Evolutionary conservation across 92 coral and sea anemone genomes (phyloP), one percentile per base, ranked within the genome.

Genomic region (Ricordea florida): DNA sequence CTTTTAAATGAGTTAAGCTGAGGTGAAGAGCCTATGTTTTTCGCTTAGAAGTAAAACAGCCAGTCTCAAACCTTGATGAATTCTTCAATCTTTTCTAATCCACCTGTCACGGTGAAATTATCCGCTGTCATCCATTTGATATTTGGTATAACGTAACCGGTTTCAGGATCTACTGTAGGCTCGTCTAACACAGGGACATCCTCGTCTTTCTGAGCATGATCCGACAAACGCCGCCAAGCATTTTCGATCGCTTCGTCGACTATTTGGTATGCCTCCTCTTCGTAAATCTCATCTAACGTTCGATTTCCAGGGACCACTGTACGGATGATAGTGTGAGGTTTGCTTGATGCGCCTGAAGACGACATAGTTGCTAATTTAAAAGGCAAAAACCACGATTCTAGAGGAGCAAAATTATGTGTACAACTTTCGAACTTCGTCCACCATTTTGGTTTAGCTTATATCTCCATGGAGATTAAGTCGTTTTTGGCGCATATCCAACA

Each of bases 221-320:
- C 83, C 48, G 51, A 57, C 68, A 94, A 75, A 24, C 98, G 81
- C 21, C 70, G 82, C 25, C 82, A 66, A 18, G 98, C 98, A 51
- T 94, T 94, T 35, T 94, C 98, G 43, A 94, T 92, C 6, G 97
- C 98, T 43, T 93, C 97, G 65, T 94, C 98, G 6, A 94, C 98
- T 27, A 94, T 89, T 46, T 93, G 90, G 50, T 90, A 96, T 16
- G 97, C 98, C 83, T 94, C 98, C 2, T 86, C 80, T 44, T 87
- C 93, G 83, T 92, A 94, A 38, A 88, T 84, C 41, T 91, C 85
- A 0, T 91, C 97, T 8, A 83, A 43, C 3, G 74, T 74, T 36
- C 97, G 90, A 79, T 84, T 87, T 72, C 97, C 97, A 0, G 90
- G 93, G 0, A 91, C 97, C 1, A 91, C 74, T 24, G 93, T 91